Base-by-base conservation (phyloP, 1,140 invertebrate genomes). In the Spodoptera frugiperda region DNA sequence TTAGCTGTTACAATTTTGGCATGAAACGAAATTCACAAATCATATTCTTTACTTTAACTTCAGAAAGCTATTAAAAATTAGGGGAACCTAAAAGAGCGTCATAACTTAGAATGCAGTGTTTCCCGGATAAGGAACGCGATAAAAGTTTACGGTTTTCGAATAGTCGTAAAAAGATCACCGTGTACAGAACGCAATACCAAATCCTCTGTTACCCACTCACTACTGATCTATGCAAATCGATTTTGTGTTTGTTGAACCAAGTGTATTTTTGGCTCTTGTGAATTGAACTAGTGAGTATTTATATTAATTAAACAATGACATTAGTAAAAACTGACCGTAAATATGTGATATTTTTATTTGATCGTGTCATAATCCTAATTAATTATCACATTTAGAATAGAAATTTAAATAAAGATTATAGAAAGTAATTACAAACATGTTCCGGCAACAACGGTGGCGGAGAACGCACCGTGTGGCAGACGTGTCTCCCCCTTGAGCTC, bases 121-220 rank as follows among this genome's bases (percentile, higher is more conserved):
- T 33, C 39, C 30, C 57, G 48, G 57, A 63, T 75, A 63, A 65
- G 57, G 48, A 75, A 63, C 15, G 51, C 70, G 76, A 78, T 83
- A 84, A 84, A 80, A 79, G 46, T 84, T 83, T 81, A 84, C 78
- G 80, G 61, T 78, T 82, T 76, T 78, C 76, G 78, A 84, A 81
- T 77, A 77, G 63, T 84, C 82, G 82, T 84, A 83, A 83, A 82
- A 84, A 72, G 76, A 82, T 82, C 77, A 76, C 68, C 70, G 59
- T 71, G 65, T 78, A 77, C 76, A 78, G 73, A 78, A 55, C 51
- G 55, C 67, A 71, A 61, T 81, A 61, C 65, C 70, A 78, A 82
- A 79, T 61, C 78, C 61, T 70, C 72, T 39, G 77, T 74, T 68
- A 78, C 44, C 61, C 46, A 51, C 54, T 74, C 57, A 19, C 21